These are phyloP conservation scores for Clarias fuscus DNA, from an alignment of 2,797 vertebrate species.

Conservation along the genomic window DNA sequence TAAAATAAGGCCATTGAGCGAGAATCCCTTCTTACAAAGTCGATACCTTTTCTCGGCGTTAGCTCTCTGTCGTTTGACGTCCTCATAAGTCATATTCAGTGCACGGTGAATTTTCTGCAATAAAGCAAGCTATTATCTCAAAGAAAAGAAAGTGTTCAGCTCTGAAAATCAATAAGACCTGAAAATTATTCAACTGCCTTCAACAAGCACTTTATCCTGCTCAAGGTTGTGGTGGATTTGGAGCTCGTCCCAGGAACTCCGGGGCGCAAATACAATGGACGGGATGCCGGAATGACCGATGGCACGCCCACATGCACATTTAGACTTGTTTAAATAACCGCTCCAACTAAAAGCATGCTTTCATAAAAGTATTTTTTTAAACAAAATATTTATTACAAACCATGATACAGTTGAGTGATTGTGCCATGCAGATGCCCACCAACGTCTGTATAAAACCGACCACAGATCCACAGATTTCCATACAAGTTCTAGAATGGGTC, in stretches of 20 bases:
- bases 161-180: constrained; percentile 36
- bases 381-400: not conserved
- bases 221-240: not conserved
- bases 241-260: constrained; percentile 1
- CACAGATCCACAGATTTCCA: not conserved
- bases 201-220: not conserved
- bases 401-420: not conserved
- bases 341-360: not conserved
- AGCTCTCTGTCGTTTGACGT: constrained; percentile 67
- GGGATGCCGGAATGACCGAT: not conserved
- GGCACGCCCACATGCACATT: not conserved
- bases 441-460: not conserved
- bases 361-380: not conserved
- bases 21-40: not conserved
- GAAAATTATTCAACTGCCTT: constrained; percentile 6
- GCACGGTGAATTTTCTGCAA: constrained; percentile 89
- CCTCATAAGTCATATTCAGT: constrained; percentile 79
- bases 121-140: constrained; percentile 37
- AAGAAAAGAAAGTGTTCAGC: constrained; percentile 32
- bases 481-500: not conserved
- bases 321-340: not conserved
- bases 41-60: constrained; percentile 77
- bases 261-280: not conserved
- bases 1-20: not conserved
- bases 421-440: not conserved